A percentile compares a stretch with the other conserved stretches of the same genome.
Evolutionary conservation across 2,797 vertebrate species (phyloP).

Genomic region (Spinus olivaceus): DNA sequence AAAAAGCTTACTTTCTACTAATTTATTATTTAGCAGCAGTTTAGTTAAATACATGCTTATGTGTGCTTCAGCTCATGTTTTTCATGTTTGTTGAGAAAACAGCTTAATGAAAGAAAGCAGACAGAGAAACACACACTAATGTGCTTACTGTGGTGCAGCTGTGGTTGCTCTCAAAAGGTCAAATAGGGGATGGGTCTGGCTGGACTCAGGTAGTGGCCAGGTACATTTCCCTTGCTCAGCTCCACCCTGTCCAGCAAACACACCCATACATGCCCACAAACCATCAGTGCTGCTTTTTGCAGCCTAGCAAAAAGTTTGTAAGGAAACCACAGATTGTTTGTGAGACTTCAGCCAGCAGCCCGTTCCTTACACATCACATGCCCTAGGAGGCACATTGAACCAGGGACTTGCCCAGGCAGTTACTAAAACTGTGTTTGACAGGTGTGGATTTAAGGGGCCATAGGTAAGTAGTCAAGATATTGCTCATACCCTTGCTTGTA

Average conservation of each 20-base stretch:
- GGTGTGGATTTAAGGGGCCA: background rate
- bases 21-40: background rate
- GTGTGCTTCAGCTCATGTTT: background rate
- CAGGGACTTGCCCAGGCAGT: background rate
- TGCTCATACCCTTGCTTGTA: background rate
- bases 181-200: background rate
- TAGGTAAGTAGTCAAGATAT: background rate
- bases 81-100: background rate
- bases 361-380: background rate
- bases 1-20: background rate
- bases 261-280: fast-evolving
- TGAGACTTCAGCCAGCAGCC: background rate
- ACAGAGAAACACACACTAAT: background rate
- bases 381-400: background rate
- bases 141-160: background rate
- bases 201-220: background rate
- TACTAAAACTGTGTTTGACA: background rate
- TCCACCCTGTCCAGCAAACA: background rate
- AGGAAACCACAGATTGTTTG: background rate
- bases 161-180: background rate
- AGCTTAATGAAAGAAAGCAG: background rate
- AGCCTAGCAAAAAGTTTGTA: background rate
- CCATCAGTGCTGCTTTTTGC: background rate
- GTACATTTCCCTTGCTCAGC: background rate
- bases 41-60: background rate